Evolutionary conservation across 2,888 invertebrate species (phyloP), one percentile per base, ranked within the genome.

Genomic region (Acronicta psi): DNA sequence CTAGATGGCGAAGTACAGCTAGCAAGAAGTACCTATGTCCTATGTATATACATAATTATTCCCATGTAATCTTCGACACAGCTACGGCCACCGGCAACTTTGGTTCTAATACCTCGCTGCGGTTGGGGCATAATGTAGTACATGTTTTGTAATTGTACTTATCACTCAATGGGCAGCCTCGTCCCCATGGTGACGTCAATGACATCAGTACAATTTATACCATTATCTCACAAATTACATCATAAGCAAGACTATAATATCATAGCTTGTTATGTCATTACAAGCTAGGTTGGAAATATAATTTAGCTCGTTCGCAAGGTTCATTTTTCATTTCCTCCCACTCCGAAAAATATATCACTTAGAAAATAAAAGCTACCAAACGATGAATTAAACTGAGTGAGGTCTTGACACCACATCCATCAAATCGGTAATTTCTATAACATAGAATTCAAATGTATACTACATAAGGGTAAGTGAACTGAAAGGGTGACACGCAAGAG

Each of bases 401-500:
- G 23, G 43, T 53, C 34, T 58, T 31, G 36, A 47, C 45, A 43
- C 31, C 45, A 55, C n/a, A 34, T 45, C 4, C 20, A 55, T 37
- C 25, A 38, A 43, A 40, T 41, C 16, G 40, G 40, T 44, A 11
- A 47, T 34, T 44, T 20, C n/a, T 46, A 16, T 40, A n/a, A 29
- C 18, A 16, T 37, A 16, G 5, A 55, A 61, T 81, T 92, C 83
- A 94, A 76, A 94, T 94, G 69, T 93, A 94, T 13, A 94, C 94
- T 52, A 94, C 92, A 73, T 94, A 89, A 7, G 94, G 94, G 74
- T 93, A 94, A 11, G 89, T 92, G 80, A 94, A 94, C 70, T 93
- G 92, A 81, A 94, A 94, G 63, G 94, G 94, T 77, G 94, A 94
- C 86, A 94, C 94, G 85, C 94, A 94, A 86, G 94, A 94, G 92